Evolutionary conservation across 2,113 vertebrate species (phyloP).

Genomic region (Sorex araneus): DNA sequence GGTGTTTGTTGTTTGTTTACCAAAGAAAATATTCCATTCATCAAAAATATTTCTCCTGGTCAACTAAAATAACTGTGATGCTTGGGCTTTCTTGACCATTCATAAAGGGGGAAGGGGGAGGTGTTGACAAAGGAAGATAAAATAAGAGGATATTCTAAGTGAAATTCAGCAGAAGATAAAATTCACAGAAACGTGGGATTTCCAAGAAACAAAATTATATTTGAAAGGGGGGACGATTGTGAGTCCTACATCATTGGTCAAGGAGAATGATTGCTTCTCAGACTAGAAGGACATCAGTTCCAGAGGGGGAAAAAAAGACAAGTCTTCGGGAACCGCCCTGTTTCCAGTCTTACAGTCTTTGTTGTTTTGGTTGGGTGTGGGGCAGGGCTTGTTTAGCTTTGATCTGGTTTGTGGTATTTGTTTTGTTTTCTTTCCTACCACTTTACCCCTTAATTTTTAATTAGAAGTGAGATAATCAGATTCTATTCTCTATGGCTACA

Average conservation of each 20-base stretch:
- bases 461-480: constrained; percentile 58
- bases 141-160: constrained; percentile 44
- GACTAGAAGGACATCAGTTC: constrained; percentile 62
- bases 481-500: constrained; percentile 50
- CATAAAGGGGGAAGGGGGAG: not conserved
- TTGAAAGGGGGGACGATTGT: constrained; percentile 53
- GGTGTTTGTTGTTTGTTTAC: constrained; percentile 76
- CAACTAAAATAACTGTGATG: constrained; percentile 73
- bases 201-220: constrained; percentile 66
- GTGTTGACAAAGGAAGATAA: constrained; percentile 7
- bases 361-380: not conserved
- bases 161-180: constrained; percentile 64
- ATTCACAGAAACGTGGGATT: constrained; percentile 57
- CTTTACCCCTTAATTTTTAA: constrained; percentile 51
- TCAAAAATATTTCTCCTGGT: constrained; percentile 74
- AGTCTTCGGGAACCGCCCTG: constrained; percentile 49
- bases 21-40: constrained; percentile 80
- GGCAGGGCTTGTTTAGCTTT: constrained; percentile 31
- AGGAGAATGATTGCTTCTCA: constrained; percentile 51
- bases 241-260: constrained; percentile 33
- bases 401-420: constrained; percentile 39
- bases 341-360: constrained; percentile 63
- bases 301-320: constrained; percentile 51
- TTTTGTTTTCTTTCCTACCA: constrained; percentile 63
- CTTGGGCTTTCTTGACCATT: constrained; percentile 60